Conservation (phyloP, 1,140 invertebrate species). For the Sinella curviseta region DNA sequence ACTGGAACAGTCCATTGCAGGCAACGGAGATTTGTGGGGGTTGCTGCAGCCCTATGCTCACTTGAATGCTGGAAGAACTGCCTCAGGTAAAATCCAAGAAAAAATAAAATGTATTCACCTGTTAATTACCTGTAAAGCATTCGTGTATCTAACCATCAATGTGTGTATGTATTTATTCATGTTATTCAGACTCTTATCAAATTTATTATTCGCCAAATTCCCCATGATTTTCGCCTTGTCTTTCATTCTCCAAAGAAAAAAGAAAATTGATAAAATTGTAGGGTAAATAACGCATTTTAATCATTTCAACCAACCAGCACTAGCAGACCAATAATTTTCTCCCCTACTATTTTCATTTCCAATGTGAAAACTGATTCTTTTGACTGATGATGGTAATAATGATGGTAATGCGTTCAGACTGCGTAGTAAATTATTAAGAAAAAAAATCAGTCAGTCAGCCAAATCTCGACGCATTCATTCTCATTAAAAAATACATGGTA, state of each 20-base stretch:
- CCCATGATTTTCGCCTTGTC: not conserved
- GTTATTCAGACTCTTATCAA: not conserved
- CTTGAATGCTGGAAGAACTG: slow-evolving; percentile 80
- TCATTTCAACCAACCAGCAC: not conserved
- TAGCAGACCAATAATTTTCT: no score
- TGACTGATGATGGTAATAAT: no score
- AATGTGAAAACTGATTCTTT: no score
- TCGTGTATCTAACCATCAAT: not conserved
- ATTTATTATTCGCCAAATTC: slow-evolving; percentile 2
- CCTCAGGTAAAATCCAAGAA: slow-evolving; percentile 64
- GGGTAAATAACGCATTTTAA: not conserved
- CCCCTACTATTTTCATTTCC: no score
- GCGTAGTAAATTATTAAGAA: no score
- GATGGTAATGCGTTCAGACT: no score
- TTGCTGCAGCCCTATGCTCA: slow-evolving; percentile 85
- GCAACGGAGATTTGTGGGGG: slow-evolving; percentile 84
- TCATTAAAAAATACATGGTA: not conserved
- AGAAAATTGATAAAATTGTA: not conserved
- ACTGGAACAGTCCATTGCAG: slow-evolving; percentile 69
- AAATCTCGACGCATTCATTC: not conserved
- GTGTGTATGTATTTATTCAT: not conserved
- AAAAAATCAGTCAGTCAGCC: not conserved
- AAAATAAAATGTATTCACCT: not conserved
- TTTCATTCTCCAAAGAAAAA: not conserved
- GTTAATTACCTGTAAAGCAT: not conserved